phyloP scores from a whole-genome alignment of 2,888 invertebrate genomes.

The Drosophila cognata region DNA sequence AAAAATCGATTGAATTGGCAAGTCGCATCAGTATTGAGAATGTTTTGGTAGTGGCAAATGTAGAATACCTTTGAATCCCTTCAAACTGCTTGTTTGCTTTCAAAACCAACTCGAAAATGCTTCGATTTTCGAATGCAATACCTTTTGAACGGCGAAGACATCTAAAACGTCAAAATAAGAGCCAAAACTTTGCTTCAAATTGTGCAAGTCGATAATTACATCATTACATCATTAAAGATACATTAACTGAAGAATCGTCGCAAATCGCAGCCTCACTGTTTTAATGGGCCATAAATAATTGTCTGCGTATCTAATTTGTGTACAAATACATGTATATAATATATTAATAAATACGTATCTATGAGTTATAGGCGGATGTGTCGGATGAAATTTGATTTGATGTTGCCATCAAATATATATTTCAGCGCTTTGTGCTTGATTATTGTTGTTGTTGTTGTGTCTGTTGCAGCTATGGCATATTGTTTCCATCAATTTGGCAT shows the following conservation, averaged over 20 bases:
- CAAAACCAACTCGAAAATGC: neutral
- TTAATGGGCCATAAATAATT: constrained; percentile 49
- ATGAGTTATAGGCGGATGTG: constrained; percentile 52
- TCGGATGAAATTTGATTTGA: constrained; percentile 67
- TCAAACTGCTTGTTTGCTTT: too few relatives aligned
- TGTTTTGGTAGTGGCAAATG: neutral
- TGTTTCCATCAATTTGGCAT: constrained; percentile 51
- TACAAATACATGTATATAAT: constrained; percentile 13
- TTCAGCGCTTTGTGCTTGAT: constrained; percentile 46
- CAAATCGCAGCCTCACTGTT: constrained; percentile 52
- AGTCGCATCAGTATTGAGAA: neutral
- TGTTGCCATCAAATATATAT: constrained; percentile 52
- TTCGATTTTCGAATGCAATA: neutral
- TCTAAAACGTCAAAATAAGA: neutral
- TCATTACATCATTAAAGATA: neutral
- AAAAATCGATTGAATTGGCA: neutral
- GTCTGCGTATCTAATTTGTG: constrained; percentile 12
- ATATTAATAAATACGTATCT: constrained; percentile 18
- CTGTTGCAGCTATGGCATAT: constrained; percentile 49
- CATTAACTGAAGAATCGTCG: constrained; percentile 47
- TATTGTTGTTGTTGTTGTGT: constrained; percentile 28
- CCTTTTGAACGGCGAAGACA: rapidly evolving
- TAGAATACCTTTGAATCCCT: neutral
- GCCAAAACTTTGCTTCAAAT: neutral
- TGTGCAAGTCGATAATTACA: neutral